Base-by-base conservation (phyloP, 2,797 vertebrate species). In the Neostethus bicornis region DNA sequence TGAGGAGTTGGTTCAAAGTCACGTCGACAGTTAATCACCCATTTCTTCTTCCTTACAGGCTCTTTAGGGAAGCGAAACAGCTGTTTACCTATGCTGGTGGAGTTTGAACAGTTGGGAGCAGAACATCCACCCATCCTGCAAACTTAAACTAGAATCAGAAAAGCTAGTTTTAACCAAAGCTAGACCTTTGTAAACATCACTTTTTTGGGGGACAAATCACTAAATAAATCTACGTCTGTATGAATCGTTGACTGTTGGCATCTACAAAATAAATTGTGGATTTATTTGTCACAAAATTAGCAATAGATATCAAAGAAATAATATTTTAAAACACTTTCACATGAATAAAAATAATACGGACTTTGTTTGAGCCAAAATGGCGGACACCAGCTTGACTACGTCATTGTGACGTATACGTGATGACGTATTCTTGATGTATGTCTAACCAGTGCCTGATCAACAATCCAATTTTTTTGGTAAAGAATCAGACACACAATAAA, bases 331-430 rank as follows among this genome's bases (percentile, higher is more conserved):
- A 63, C 17, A 72, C 7, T 66, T 39, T 26, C 26, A 29, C 24
- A 28, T 14, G 49, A 46, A 76, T 60, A 57, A 75, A n/a, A 81
- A 73, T 81, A 54, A 73, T 70, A 75, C 78, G 74, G 79, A 92
- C 84, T 92, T 90, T 84, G 80, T 91, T 93, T 91, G 92, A 93
- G 92, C 92, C 92, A 93, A 93, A 93, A 93, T 93, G 92, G 92
- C 90, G 90, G 45, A 74, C 56, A 7, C 26, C 56, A 76, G 57
- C 55, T 39, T 25, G 21, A 51, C 63, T 37, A 41, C 35, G 13
- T 26, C n/a, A 13, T 3, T 11, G 20, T 84, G 85, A 89, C 85
- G 90, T 70, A 28, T 55, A 23, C 62, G 34, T 29, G 51, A n/a
- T n/a, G n/a, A n/a, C n/a, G n/a, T n/a, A n/a, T n/a, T n/a, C n/a